phyloP scores from a whole-genome alignment of 2,113 vertebrate species.

The Ifrita kowaldi region DNA sequence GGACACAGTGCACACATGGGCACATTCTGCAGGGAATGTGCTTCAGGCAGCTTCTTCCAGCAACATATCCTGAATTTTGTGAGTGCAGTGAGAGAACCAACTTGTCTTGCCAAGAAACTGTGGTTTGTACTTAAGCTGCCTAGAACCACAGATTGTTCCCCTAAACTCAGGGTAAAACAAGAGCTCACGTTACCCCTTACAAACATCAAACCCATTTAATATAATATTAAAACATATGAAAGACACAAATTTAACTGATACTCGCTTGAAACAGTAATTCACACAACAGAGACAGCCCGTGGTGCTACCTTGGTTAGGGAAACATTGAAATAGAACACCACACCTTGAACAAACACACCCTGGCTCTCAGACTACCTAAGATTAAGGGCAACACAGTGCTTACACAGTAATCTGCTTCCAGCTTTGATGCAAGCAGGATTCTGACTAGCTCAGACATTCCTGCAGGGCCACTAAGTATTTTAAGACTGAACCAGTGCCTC shows the following conservation, averaged over 20 bases:
- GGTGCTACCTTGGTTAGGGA: background rate
- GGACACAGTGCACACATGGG: background rate
- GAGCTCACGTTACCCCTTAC: rapidly evolving
- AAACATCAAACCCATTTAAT: rapidly evolving
- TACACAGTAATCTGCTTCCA: background rate
- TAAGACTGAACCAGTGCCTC: background rate
- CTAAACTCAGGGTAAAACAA: background rate
- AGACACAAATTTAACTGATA: background rate
- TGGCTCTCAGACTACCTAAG: background rate
- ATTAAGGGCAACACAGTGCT: background rate
- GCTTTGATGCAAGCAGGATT: background rate
- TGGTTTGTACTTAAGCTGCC: rapidly evolving
- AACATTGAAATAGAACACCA: background rate
- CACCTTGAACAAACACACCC: background rate
- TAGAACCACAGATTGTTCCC: rapidly evolving
- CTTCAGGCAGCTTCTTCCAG: background rate
- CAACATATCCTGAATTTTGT: rapidly evolving
- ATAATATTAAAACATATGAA: background rate
- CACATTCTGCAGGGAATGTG: rapidly evolving
- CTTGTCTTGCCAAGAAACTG: background rate
- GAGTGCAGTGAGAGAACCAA: background rate
- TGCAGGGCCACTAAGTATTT: background rate
- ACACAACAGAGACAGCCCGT: background rate
- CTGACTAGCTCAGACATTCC: background rate
- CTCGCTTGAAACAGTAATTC: background rate